phyloP scores from a whole-genome alignment of 2,888 invertebrate species.

The Listrodromus nycthemerus region DNA sequence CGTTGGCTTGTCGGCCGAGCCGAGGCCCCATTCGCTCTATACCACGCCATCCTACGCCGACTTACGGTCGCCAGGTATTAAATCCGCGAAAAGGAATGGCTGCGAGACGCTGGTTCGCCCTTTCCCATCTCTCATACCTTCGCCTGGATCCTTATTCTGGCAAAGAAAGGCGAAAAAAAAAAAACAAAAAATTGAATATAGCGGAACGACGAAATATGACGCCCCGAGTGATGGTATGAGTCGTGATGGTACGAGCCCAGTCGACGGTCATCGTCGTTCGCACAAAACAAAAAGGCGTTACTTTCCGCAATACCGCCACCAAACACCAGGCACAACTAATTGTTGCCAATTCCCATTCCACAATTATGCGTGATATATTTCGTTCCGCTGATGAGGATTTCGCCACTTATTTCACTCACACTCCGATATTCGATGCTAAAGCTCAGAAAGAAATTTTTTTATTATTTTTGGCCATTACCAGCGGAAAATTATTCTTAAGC shows the following conservation, averaged over 20 bases:
- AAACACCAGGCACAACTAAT: neutral
- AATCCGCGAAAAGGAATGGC: conserved; percentile 76
- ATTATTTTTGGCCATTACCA: neutral
- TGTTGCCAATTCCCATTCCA: neutral
- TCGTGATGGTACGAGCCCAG: neutral
- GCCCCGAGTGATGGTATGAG: neutral
- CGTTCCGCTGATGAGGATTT: neutral
- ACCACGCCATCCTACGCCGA: conserved; percentile 64
- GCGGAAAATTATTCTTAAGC: conserved; percentile 1
- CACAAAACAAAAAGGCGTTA: neutral
- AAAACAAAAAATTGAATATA: conserved; percentile 49
- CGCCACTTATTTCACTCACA: neutral
- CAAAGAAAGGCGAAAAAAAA: neutral
- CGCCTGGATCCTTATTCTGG: conserved; percentile 47
- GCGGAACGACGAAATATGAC: conserved; percentile 26
- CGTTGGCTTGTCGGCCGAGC: conserved; percentile 61
- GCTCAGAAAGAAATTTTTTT: conserved; percentile 3
- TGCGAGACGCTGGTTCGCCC: conserved; percentile 63
- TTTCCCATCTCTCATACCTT: conserved; percentile 24
- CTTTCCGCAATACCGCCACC: neutral
- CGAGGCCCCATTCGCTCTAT: conserved; percentile 30
- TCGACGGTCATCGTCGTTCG: neutral
- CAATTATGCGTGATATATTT: neutral
- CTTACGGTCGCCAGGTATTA: conserved; percentile 76
- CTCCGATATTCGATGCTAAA: neutral